phyloP scores from a whole-genome alignment of 2,797 vertebrate species.

The Danio tinwini region DNA sequence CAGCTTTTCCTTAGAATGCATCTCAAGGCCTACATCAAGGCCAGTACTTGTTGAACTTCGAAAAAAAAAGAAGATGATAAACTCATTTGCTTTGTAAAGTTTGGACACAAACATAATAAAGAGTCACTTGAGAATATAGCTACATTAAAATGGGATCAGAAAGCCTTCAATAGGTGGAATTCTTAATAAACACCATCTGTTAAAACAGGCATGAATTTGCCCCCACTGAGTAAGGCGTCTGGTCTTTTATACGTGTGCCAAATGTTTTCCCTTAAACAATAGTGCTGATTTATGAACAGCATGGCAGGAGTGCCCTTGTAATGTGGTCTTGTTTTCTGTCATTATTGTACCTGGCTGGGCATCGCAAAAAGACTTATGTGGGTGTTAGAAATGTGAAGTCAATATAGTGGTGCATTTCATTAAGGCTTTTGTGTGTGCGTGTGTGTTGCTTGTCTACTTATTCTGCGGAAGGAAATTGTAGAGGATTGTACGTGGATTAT shows the following conservation, averaged over 20 bases:
- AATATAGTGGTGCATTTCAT: slow-evolving; percentile 22
- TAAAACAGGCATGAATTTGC: slow-evolving; percentile 72
- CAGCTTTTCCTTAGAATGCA: slow-evolving; percentile 20
- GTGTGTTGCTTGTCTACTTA: background rate
- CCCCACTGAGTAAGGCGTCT: slow-evolving; percentile 72
- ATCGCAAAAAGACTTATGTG: background rate
- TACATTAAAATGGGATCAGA: slow-evolving; percentile 32
- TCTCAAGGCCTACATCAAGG: slow-evolving; percentile 38
- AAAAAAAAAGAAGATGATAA: slow-evolving; percentile 27
- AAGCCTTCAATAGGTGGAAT: slow-evolving; percentile 61
- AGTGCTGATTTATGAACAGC: slow-evolving; percentile 44
- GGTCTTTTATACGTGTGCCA: slow-evolving; percentile 66
- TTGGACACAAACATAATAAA: slow-evolving; percentile 13
- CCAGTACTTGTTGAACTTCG: slow-evolving; percentile 15
- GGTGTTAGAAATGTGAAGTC: slow-evolving; percentile 19
- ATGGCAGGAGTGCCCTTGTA: slow-evolving; percentile 1
- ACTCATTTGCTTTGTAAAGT: slow-evolving; percentile 27
- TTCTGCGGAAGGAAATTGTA: background rate
- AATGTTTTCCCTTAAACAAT: slow-evolving; percentile 65
- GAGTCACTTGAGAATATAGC: slow-evolving; percentile 16
- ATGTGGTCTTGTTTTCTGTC: slow-evolving; percentile 45
- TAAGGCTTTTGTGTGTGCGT: slow-evolving; percentile 8
- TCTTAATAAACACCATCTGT: slow-evolving; percentile 84
- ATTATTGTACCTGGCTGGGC: slow-evolving; percentile 26
- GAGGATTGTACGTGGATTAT: slow-evolving; percentile 14